Percentiles rank a stretch among this genome's conserved stretches.
phyloP scores from a whole-genome alignment of 1,140 invertebrate species.

The Tetraneura akinire region DNA sequence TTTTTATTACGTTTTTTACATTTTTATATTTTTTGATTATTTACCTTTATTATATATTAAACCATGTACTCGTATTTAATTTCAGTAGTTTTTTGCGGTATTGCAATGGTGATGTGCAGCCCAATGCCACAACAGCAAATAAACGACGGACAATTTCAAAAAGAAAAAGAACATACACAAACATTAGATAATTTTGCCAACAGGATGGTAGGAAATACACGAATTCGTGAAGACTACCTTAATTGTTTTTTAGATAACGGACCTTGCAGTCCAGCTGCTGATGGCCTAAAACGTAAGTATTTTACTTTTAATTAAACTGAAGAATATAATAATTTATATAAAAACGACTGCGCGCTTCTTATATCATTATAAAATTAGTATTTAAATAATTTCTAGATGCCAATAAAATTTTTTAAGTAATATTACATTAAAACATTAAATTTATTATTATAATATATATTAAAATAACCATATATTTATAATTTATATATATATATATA shows the following conservation, averaged over 20 bases:
- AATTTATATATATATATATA: too few relatives aligned
- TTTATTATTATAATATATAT: too few relatives aligned
- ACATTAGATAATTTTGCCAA: slow-evolving; percentile 1
- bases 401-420: too few relatives aligned
- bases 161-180: slow-evolving; percentile 2
- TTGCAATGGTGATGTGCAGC: background rate
- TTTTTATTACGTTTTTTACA: background rate
- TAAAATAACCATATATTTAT: too few relatives aligned
- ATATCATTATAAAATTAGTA: too few relatives aligned
- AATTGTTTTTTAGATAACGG: slow-evolving; percentile 70
- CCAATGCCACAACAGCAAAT: background rate
- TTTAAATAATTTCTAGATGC: too few relatives aligned
- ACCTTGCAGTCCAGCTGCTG: slow-evolving; percentile 70
- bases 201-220: slow-evolving; percentile 60
- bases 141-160: background rate
- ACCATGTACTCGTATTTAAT: background rate
- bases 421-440: too few relatives aligned
- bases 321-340: too few relatives aligned
- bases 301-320: too few relatives aligned
- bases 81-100: background rate
- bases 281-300: slow-evolving; percentile 69
- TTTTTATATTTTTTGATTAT: background rate
- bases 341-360: too few relatives aligned
- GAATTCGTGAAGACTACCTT: slow-evolving; percentile 67
- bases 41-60: background rate